Evolutionary conservation across 1,140 invertebrate species (phyloP), one percentile per base, ranked within the genome.

Genomic region (Drosophila grimshawi): DNA sequence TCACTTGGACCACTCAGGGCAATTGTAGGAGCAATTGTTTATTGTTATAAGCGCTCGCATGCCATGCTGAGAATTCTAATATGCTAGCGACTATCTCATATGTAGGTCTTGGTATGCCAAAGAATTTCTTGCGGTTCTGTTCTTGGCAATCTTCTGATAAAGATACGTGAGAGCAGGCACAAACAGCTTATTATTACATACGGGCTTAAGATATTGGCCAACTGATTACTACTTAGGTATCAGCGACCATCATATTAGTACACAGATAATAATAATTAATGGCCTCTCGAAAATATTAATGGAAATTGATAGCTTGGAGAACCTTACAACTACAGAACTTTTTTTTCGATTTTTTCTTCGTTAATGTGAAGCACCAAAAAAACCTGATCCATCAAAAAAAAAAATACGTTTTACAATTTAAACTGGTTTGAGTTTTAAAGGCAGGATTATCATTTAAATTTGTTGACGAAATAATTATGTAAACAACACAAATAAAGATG

Each of bases 31-130:
- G 32, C 62, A 66, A 56, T 69, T 69, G 46, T 69, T 62, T 62
- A 30, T 53, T 53, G 8, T 35, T 43, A 4, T 43, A n/a, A 43
- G 39, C 4, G 30, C 39, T 37, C 46, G 35, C 48, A n/a, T 30
- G 48, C 11, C 69, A 55, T n/a, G 71, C 65, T 61, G 71, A 19
- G 57, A 69, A 74, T 74, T 74, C 71, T 62, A 74, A 74, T 33
- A 29, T 60, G 46, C 32, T 2, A 45, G 35, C 33, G 5, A 29
- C 33, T 39, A n/a, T 19, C 55, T 59, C 64, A 32, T 56, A 71
- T 71, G 19, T 71, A 62, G 71, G 71, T 74, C 65, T 74, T 57
- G 56, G 41, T 7, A 55, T 61, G 65, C 65, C 65, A 51, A 69
- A 62, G 41, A 53, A 74, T 57, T 68, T 61, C 45, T 56, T 61